These are phyloP conservation scores for Dreissena polymorpha DNA, from an alignment of 1,140 invertebrate species.

Conservation along the genomic window DNA sequence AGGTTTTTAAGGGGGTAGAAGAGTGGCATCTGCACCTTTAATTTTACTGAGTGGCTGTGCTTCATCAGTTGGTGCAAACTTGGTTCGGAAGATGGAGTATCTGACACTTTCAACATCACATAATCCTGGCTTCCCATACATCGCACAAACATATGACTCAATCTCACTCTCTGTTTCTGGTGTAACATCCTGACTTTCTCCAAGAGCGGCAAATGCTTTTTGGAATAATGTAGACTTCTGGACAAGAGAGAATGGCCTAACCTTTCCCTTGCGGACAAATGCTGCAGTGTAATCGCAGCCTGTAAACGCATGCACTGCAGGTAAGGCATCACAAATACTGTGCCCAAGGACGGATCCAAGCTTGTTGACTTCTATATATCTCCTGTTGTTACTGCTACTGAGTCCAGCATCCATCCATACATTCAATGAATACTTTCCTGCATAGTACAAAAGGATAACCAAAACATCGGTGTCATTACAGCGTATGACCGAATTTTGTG, in stretches of 20 bases:
- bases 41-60: constrained; percentile 15
- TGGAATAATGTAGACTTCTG: constrained; percentile 7
- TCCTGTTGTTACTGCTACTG: constrained; percentile 15
- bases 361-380: constrained; percentile 24
- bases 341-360: constrained; percentile 7
- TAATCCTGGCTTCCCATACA: constrained; percentile 27
- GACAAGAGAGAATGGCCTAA: neutral
- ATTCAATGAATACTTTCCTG: neutral
- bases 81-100: constrained; percentile 17
- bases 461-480: constrained; percentile 26
- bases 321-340: constrained; percentile 21
- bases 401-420: constrained; percentile 47
- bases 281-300: constrained; percentile 44
- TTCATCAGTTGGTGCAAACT: constrained; percentile 26
- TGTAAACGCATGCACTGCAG: constrained; percentile 43
- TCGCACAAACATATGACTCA: constrained; percentile 17
- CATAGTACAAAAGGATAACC: neutral
- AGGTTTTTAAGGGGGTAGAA: constrained; percentile 28
- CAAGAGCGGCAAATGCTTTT: constrained; percentile 11
- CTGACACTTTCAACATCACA: constrained; percentile 4
- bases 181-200: neutral
- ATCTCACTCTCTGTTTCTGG: neutral
- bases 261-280: constrained; percentile 42
- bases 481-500: constrained; percentile 1
- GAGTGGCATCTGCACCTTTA: constrained; percentile 31